Evolutionary conservation across 1,140 invertebrate species (phyloP).

Genomic region (Vollenhovia emeryi): DNA sequence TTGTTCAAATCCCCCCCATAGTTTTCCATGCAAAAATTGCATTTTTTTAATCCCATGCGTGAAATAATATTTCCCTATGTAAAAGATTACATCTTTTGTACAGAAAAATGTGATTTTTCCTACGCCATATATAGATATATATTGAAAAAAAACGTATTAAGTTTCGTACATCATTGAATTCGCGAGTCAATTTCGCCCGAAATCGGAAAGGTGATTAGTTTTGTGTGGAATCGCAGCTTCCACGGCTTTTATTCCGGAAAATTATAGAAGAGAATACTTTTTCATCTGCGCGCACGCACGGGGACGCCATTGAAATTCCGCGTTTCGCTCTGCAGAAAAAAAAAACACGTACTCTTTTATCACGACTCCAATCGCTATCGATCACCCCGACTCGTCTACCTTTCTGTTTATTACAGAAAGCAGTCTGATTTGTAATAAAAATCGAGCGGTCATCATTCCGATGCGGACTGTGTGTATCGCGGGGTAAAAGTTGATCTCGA

Average conservation of each 20-base stretch:
- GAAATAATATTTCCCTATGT: conserved; percentile 14
- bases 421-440: not conserved
- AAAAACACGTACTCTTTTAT: not conserved
- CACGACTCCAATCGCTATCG: not conserved
- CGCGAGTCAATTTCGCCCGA: conserved; percentile 6
- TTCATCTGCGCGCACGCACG: conserved; percentile 2
- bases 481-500: not conserved
- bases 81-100: conserved; percentile 3
- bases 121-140: not conserved
- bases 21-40: not conserved
- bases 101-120: conserved; percentile 30
- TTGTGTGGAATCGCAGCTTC: conserved; percentile 3
- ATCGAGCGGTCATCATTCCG: not conserved
- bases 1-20: not conserved
- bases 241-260: conserved; percentile 20
- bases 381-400: not conserved
- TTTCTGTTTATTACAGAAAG: not conserved
- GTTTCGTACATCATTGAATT: conserved; percentile 21
- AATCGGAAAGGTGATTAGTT: conserved; percentile 52
- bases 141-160: conserved; percentile 15
- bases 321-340: not conserved
- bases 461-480: not conserved
- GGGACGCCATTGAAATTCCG: conserved; percentile 15
- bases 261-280: conserved; percentile 24
- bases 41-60: conserved; percentile 13